Evolutionary conservation across 2,888 invertebrate species (phyloP), one percentile per base, ranked within the genome.

Genomic region (Chymomyza amoena): DNA sequence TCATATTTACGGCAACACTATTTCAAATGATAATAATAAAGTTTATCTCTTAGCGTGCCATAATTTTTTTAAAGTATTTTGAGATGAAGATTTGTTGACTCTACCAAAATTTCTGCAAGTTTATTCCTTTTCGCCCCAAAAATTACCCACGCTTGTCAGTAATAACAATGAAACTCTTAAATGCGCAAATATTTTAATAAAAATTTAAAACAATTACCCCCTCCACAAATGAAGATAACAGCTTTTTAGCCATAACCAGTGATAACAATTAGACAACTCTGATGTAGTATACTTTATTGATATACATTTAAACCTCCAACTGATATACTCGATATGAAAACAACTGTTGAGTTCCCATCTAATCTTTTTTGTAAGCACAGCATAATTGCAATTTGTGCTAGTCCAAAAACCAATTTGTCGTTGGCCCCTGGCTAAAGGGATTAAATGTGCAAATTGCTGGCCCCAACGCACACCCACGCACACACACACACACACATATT

Each of bases 311-410:
- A 74, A 67, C 52, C 56, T 52, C 64, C n/a, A 2, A 25, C 13
- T 61, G 9, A 20, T 62, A 50, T 57, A 61, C 20, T 67, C 57
- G 65, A 66, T 66, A 68, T 13, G 62, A 61, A 72, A 79, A 75
- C 77, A 81, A 81, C 75, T 81, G 87, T 69, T 74, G 61, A 56
- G 45, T 79, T 82, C 78, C 60, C 84, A 86, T 70, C 62, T 72
- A 84, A 83, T 84, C 78, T 64, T 62, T 70, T 73, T 79, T 75
- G 79, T 51, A 66, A 68, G 67, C 68, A 61, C 67, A 70, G 74
- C 74, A 76, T 86, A 84, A 82, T 82, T 85, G 68, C 72, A 77
- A 77, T 83, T 79, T 77, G 72, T 77, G 66, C 75, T 39, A 68
- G 66, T 75, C 57, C 63, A 45, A n/a, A 66, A 76, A 85, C 76